Percentiles rank a stretch among this genome's conserved stretches.
Conservation (phyloP, 2,797 vertebrate genomes). For the Diplodus puntazzo region DNA sequence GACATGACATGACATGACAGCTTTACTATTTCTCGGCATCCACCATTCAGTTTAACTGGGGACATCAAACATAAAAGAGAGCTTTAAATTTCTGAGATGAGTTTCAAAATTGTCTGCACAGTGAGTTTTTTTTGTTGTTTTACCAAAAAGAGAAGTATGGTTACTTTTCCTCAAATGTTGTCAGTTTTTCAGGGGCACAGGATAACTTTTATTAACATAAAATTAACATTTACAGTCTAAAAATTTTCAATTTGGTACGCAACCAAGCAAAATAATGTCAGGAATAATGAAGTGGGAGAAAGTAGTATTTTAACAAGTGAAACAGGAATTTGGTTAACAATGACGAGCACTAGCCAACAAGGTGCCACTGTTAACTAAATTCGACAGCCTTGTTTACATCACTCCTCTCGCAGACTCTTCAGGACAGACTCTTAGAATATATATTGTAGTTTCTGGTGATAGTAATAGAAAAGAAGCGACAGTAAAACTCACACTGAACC, state of each 20-base stretch:
- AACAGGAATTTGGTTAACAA: conserved; percentile 7
- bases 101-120: neutral
- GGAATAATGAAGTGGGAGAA: neutral
- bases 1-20: neutral
- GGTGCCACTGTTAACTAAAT: conserved; percentile 6
- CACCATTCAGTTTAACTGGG: neutral
- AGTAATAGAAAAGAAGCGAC: neutral
- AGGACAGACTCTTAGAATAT: neutral
- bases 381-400: neutral
- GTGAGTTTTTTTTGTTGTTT: neutral
- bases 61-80: neutral
- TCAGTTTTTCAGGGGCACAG: neutral
- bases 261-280: neutral
- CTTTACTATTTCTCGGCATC: neutral
- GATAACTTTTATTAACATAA: neutral
- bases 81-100: neutral
- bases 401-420: neutral
- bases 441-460: neutral
- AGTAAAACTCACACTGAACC: neutral
- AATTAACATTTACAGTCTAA: neutral
- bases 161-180: neutral
- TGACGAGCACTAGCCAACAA: neutral
- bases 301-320: conserved; percentile 9
- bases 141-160: too few species aligned
- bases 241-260: neutral